Base-by-base conservation (phyloP, 2,888 invertebrate species). In the Furcula furcula region DNA sequence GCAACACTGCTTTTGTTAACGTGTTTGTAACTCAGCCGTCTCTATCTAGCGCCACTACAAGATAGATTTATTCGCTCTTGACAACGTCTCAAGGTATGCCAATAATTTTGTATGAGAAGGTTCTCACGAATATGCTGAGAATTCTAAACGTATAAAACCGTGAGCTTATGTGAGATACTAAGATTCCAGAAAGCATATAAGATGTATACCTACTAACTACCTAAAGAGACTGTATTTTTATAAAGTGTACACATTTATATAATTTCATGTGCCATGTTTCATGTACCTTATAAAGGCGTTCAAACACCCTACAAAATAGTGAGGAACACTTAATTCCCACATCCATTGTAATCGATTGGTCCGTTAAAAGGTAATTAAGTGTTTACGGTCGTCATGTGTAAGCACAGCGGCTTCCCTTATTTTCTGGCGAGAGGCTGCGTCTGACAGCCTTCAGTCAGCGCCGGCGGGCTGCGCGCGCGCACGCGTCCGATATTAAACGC, bases 361-460 rank as follows among this genome's bases (percentile, higher is more conserved):
- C 40, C 46, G 48, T 53, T 47, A 53, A 46, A 38, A 38, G 28
- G 14, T 42, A 50, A 57, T 57, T 50, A 51, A 47, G 40, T 43
- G 29, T 56, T 59, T 59, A 59, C 35, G 44, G 42, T 36, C 31
- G 13, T 25, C 29, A 34, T 42, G 31, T 46, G 38, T 46, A 31
- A 46, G 38, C 34, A 49, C 64, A 36, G 48, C 48, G 48, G 34
- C 57, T 45, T 76, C 71, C 69, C 72, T 70, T 72, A 73, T 73
- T 67, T 61, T 63, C 53, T 65, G 51, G 56, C 64, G 69, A 75
- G 80, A 81, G 73, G 76, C 66, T 76, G 75, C 67, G 74, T 70
- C 62, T 76, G 76, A 74, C 78, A 83, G 78, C 75, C 80, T 83
- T 78, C 83, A 88, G 87, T 88, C 70, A 79, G 73, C 68, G 76